phyloP scores from a whole-genome alignment of 2,113 vertebrate genomes.

The Turnix velox region DNA sequence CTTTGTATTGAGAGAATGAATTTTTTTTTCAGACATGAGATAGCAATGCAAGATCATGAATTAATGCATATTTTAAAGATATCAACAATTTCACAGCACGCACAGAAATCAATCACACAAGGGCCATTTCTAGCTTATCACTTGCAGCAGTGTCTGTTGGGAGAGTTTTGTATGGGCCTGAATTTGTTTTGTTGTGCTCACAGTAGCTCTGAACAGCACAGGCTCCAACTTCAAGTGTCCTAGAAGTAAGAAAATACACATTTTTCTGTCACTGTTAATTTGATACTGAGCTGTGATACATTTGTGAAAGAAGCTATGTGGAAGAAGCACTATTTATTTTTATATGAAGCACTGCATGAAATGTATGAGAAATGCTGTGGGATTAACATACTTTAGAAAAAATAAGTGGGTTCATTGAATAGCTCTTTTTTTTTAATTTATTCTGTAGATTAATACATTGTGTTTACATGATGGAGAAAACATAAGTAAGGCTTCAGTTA shows the following conservation, averaged over 20 bases:
- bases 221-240: not conserved
- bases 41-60: not conserved
- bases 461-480: not conserved
- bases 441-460: not conserved
- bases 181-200: not conserved
- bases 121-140: not conserved
- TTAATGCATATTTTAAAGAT: not conserved
- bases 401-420: not conserved
- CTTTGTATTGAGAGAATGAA: not conserved
- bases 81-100: not conserved
- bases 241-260: not conserved
- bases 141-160: not conserved
- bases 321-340: not conserved
- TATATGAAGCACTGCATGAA: not conserved
- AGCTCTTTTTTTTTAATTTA: accelerated
- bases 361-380: not conserved
- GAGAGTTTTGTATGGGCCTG: not conserved
- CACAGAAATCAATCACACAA: not conserved
- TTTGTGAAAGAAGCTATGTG: not conserved
- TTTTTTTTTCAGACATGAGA: not conserved
- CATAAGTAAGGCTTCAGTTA: not conserved
- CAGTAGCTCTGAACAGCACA: not conserved
- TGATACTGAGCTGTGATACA: not conserved
- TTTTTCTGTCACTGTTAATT: not conserved
- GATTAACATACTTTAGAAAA: not conserved